Evolutionary conservation across 2,888 invertebrate genomes (phyloP), one percentile per base, ranked within the genome.

Genomic region (Apamea anceps): DNA sequence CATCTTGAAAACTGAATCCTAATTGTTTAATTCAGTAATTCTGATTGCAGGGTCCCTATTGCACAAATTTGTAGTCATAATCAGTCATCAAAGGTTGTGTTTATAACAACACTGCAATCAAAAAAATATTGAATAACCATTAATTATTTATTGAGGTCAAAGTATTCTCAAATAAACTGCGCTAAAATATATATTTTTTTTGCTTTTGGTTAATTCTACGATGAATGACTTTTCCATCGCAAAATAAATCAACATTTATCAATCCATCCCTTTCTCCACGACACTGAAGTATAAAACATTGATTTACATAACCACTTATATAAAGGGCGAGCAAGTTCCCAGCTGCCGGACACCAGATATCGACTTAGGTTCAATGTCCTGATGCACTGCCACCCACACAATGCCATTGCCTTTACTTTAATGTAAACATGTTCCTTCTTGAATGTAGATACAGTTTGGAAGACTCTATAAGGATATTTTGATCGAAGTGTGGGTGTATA

Each of bases 351-450:
- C 7, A 25, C 37, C 25, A 62, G 45, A 81, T 76, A 32, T 75
- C 72, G 57, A 48, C 45, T 12, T 25, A n/a, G 72, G 85, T 68
- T 85, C 82, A 80, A 82, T 70, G 85, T 68, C 82, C 85, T 67
- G 80, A 82, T 76, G 75, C 73, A 79, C 70, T 73, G 21, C 25
- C 37, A 45, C 85, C 78, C 13, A 74, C 75, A n/a, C 45, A 45
- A 60, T 73, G 63, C 54, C 28, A 63, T 21, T 75, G 62, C 45
- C 28, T 82, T 28, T 42, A 54, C 45, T 48, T 48, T 15, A 70
- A 48, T 18, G 15, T 1, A 32, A 62, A 75, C 45, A 28, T 57
- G n/a, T 70, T 65, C 18, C 3, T 51, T 73, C 8, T 57, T 73
- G 25, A 63, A 63, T 66, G 1, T 15, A 12, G 32, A 71, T 81